phyloP scores from a whole-genome alignment of 2,113 vertebrate genomes.

The Hipposideros armiger region DNA sequence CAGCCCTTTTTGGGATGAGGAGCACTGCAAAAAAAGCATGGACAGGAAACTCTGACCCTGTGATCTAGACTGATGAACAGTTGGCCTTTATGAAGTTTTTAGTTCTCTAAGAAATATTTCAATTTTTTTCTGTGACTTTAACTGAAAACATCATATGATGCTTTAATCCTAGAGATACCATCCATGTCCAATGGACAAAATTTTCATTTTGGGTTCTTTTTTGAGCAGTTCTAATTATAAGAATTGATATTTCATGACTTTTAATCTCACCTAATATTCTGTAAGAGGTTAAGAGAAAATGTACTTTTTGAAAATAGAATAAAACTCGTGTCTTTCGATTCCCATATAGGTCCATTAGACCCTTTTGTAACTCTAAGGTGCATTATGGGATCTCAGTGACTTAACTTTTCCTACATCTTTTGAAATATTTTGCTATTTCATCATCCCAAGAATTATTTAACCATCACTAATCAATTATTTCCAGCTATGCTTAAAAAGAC shows the following conservation, averaged over 20 bases:
- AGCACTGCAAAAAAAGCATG: background rate
- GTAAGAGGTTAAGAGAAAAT: constrained; percentile 44
- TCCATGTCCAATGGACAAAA: background rate
- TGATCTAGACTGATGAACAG: background rate
- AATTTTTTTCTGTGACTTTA: background rate
- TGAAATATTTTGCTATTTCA: constrained; percentile 50
- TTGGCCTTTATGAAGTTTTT: background rate
- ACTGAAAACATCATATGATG: constrained; percentile 14
- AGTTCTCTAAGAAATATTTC: background rate
- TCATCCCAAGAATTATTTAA: constrained; percentile 43
- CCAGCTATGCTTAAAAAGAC: background rate
- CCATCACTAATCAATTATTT: constrained; percentile 29
- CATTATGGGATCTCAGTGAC: background rate
- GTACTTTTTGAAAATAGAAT: constrained; percentile 40
- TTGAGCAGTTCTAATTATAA: constrained; percentile 15
- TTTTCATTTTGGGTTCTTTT: background rate
- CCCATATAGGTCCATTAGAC: background rate
- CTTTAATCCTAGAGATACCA: background rate
- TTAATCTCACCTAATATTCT: constrained; percentile 7
- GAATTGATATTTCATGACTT: constrained; percentile 29
- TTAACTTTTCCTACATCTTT: constrained; percentile 33
- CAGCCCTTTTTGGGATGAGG: background rate
- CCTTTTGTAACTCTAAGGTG: constrained; percentile 23
- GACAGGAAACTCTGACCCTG: background rate
- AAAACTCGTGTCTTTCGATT: background rate